These are phyloP conservation scores for Drosophila aff. DNA, from an alignment of 1,140 invertebrate genomes.

Conservation along the genomic window DNA sequence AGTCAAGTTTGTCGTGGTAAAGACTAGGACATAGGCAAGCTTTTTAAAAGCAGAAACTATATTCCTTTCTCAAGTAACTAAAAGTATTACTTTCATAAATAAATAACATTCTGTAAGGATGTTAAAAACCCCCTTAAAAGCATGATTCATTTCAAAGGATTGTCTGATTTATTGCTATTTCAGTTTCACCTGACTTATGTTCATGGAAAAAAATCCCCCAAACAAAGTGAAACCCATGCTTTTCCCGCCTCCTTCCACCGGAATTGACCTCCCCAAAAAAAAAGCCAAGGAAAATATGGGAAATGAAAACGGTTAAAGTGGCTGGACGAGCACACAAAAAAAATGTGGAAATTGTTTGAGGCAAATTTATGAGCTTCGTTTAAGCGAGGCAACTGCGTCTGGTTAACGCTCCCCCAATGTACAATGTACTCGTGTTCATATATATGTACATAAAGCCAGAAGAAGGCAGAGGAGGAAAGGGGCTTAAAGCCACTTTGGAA, in stretches of 20 bases:
- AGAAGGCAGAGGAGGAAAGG: neutral
- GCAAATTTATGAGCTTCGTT: constrained; percentile 59
- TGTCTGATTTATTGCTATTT: constrained; percentile 27
- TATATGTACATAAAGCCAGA: neutral
- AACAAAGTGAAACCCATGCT: constrained; percentile 11
- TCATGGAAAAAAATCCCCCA: constrained; percentile 6
- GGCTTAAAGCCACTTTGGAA: constrained; percentile 15
- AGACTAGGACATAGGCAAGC: neutral
- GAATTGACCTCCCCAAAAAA: constrained; percentile 9
- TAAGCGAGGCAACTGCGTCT: constrained; percentile 41
- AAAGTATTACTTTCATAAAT: neutral
- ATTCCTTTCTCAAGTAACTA: neutral
- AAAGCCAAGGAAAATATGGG: constrained; percentile 39
- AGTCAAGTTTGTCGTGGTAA: too few relatives aligned
- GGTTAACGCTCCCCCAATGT: constrained; percentile 41
- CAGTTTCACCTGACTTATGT: constrained; percentile 24
- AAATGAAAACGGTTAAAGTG: constrained; percentile 34
- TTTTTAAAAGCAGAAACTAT: neutral
- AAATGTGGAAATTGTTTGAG: constrained; percentile 48
- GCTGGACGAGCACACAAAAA: neutral
- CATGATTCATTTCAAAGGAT: constrained; percentile 21
- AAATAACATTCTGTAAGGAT: neutral
- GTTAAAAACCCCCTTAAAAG: constrained; percentile 1
- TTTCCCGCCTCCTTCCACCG: constrained; percentile 14
- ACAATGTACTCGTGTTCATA: neutral